A percentile compares a stretch with the other conserved stretches of the same genome.
Conservation (phyloP, 2,113 vertebrate genomes). For the Pyrgilauda ruficollis region DNA sequence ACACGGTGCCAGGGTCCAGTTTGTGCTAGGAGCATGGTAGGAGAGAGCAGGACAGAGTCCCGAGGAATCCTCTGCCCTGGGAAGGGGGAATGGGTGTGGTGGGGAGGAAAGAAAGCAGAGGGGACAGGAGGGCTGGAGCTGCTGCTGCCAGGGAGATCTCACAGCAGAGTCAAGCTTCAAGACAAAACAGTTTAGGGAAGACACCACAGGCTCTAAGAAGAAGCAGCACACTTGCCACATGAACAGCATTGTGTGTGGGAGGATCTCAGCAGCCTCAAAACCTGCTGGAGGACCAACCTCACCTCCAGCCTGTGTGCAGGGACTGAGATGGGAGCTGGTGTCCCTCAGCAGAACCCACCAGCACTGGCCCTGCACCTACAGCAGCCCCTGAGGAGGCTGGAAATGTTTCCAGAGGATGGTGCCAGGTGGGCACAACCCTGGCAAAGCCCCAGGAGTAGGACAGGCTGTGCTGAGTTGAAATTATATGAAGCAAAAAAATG, state of each 20-base stretch:
- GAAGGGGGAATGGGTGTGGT: background rate
- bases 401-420: background rate
- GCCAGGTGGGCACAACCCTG: background rate
- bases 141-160: background rate
- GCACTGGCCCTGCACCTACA: background rate
- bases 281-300: background rate
- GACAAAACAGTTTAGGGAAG: background rate
- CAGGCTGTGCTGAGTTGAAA: background rate
- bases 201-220: background rate
- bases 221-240: rapidly evolving
- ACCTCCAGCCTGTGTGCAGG: background rate
- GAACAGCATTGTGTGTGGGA: background rate
- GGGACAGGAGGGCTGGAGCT: background rate
- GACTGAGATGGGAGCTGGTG: rapidly evolving
- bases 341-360: background rate
- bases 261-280: background rate
- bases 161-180: background rate
- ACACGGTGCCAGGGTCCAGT: background rate
- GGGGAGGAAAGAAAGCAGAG: background rate
- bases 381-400: background rate
- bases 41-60: background rate
- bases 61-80: background rate
- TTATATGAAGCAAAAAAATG: background rate
- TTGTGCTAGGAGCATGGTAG: background rate
- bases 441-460: background rate